Evolutionary conservation across 2,888 invertebrate species (phyloP).

Genomic region (Lithophane semibrunnea): DNA sequence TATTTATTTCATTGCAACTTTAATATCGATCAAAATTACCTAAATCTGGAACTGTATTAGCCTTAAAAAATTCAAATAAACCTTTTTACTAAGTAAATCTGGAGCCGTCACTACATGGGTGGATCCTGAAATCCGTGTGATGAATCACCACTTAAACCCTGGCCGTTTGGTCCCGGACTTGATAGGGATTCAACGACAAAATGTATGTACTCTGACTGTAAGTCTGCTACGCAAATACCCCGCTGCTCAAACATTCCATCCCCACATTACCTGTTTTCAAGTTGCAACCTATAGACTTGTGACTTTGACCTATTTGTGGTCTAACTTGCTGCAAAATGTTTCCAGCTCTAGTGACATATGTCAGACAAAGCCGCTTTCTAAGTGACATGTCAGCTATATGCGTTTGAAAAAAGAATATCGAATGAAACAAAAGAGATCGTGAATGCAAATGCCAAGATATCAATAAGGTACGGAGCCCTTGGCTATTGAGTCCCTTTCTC

Average conservation of each 20-base stretch:
- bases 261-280: not conserved
- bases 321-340: too few relatives aligned
- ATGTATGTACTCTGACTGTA: not conserved
- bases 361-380: too few relatives aligned
- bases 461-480: too few relatives aligned
- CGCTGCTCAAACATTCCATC: not conserved
- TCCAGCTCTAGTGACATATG: too few relatives aligned
- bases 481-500: not conserved
- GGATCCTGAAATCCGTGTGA: constrained; percentile 51
- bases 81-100: constrained; percentile 39
- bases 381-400: too few relatives aligned
- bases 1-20: not conserved
- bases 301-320: too few relatives aligned
- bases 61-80: constrained; percentile 30
- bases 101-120: constrained; percentile 29
- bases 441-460: too few relatives aligned
- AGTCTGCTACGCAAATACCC: not conserved
- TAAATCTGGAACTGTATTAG: not conserved
- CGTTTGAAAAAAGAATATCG: too few relatives aligned
- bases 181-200: constrained; percentile 21
- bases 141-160: constrained; percentile 34
- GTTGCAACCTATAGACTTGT: not conserved
- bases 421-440: too few relatives aligned
- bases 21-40: not conserved
- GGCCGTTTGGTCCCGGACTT: constrained; percentile 22